Base-by-base conservation (phyloP, 2,888 invertebrate species). In the Acronicta aceris region DNA sequence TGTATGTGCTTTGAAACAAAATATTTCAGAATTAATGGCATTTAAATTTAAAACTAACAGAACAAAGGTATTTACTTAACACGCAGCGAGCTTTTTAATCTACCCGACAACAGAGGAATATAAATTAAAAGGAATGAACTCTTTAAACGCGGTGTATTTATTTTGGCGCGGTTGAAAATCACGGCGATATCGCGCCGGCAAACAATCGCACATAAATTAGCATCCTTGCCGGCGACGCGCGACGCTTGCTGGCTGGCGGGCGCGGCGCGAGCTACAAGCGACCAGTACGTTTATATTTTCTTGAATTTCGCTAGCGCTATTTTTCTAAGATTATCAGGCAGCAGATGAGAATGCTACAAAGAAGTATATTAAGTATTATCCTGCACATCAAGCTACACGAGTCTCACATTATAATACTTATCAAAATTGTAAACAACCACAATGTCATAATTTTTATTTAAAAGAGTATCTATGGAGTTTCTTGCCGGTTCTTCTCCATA, bases 171-270 rank as follows among this genome's bases (percentile, higher is more conserved):
- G 66, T 55, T 65, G 60, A 50, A 64, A 81, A 74, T 72, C 71
- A 74, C 68, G 46, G 59, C 42, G 75, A 52, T 71, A 78, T 73
- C 76, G 72, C 71, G 64, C 56, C 49, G 59, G 68, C 64, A 74
- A 74, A 76, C 76, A 77, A 80, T 76, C 70, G 71, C 65, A 65
- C 73, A 74, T 81, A 76, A 77, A 82, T 81, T 81, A 82, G 71
- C 71, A 67, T 69, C 70, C 68, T 65, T 59, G 71, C 56, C 63
- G 49, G 45, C 74, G 60, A 65, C 66, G 66, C 66, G 71, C 66
- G 58, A 58, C 63, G 62, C 61, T 56, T 5, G 59, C 45, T 50
- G 55, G 50, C 50, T 62, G 49, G 51, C 25, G 42, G 42, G 12
- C 33, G 56, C 48, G 75, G 65, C 27, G 38, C 41, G 42, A 67